Percentiles rank a stretch among this genome's conserved stretches.
Conservation (phyloP, 2,888 invertebrate species). For the Vesta saturnalis region DNA sequence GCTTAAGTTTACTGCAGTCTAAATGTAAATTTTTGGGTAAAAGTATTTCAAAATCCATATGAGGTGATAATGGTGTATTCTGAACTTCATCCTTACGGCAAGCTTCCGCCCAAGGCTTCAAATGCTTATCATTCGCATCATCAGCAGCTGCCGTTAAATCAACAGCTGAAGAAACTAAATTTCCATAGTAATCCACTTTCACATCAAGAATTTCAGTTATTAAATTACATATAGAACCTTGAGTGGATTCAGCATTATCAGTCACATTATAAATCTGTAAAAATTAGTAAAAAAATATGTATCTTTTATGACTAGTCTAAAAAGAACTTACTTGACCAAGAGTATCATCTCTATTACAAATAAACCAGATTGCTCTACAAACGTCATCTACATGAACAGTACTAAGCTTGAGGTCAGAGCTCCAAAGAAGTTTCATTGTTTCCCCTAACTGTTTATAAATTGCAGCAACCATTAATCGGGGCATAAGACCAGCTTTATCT, state of each 20-base stretch:
- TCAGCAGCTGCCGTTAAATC: conserved; percentile 85
- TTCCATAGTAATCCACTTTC: conserved; percentile 88
- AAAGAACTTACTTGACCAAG: conserved; percentile 51
- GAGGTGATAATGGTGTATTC: conserved; percentile 90
- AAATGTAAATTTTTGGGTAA: conserved; percentile 83
- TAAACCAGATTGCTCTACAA: conserved; percentile 83
- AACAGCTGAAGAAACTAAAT: conserved; percentile 81
- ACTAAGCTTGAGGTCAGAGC: conserved; percentile 82
- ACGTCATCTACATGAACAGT: conserved; percentile 89
- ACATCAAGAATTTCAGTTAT: conserved; percentile 86
- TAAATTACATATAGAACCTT: conserved; percentile 83
- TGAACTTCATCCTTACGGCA: conserved; percentile 78
- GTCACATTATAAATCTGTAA: conserved; percentile 81
- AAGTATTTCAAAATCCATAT: conserved; percentile 84
- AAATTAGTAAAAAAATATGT: conserved; percentile 14
- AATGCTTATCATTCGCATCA: conserved; percentile 93
- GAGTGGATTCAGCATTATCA: conserved; percentile 84
- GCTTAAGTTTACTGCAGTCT: conserved; percentile 73
- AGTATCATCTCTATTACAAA: conserved; percentile 61
- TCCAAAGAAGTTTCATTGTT: conserved; percentile 93
- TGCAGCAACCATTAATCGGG: conserved; percentile 85
- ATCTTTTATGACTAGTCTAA: not conserved
- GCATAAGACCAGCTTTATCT: conserved; percentile 84
- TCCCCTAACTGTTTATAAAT: conserved; percentile 89
- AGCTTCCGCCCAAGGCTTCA: conserved; percentile 90